Evolutionary conservation across 2,888 invertebrate genomes (phyloP), one percentile per base, ranked within the genome.

Genomic region (Mactromeris polynyma): DNA sequence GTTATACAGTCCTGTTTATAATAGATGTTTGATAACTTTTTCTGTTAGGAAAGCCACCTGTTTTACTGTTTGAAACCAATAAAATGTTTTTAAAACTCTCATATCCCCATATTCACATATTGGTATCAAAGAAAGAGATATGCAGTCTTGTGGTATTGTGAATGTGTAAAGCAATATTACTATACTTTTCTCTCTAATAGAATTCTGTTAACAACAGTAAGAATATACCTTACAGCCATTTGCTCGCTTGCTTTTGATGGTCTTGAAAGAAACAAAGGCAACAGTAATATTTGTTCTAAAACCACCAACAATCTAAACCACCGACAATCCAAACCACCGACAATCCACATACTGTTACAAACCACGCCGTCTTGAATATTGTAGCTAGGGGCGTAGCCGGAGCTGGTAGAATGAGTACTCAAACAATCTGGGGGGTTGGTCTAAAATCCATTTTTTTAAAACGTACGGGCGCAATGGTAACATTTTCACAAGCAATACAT

Each of bases 11-110:
- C n/a, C 46, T 64, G 58, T 9, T n/a, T 64, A 64, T 64, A 11
- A 26, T 64, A 64, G 58, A 64, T 64, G n/a, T 64, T 26, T 64
- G 58, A 64, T 64, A 64, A 64, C 9, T n/a, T n/a, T 64, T 64
- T 26, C 58, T 64, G n/a, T 9, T 64, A 1, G n/a, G 3, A 64
- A 64, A 64, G 26, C 58, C 58, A 64, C 58, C 58, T 64, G 58
- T 64, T 64, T 26, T 2, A 64, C 58, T 64, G 26, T 26, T 64
- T 64, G 26, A 64, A 64, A 26, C 26, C 26, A 26, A n/a, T 64
- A 64, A 11, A 64, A 64, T 64, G 26, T 64, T 9, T 64, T 64
- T 64, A 9, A 64, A 64, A 64, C 26, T 64, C 58, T 64, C 26
- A 64, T 9, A 26, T 64, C 6, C 26, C n/a, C 26, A 26, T 26